Conservation (phyloP, 2,113 vertebrate species). For the Sapayoa aenigma region DNA sequence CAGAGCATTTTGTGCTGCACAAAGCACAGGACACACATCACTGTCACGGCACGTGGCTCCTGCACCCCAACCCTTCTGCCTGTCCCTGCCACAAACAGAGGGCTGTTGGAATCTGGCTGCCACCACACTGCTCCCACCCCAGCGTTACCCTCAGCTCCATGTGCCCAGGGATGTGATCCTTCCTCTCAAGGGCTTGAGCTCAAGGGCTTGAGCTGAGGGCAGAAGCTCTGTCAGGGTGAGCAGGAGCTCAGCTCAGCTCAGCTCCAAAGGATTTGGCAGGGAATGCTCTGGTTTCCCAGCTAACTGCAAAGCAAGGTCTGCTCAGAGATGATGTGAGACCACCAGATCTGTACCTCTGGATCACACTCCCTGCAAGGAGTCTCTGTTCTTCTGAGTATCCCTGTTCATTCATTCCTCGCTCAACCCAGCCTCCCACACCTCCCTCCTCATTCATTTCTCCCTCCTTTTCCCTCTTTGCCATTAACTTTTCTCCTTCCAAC, state of each 20-base stretch:
- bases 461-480: not conserved
- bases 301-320: not conserved
- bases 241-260: not conserved
- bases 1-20: not conserved
- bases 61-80: not conserved
- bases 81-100: no score
- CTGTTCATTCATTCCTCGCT: not conserved
- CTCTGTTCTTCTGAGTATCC: not conserved
- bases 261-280: not conserved
- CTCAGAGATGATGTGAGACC: not conserved
- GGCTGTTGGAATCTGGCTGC: not conserved
- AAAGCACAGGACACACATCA: not conserved
- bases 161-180: not conserved
- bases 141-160: not conserved
- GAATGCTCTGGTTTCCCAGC: not conserved
- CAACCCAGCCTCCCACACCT: not conserved
- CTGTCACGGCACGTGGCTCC: not conserved
- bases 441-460: not conserved
- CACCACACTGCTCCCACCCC: accelerated
- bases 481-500: not conserved
- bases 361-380: not conserved
- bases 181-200: accelerated
- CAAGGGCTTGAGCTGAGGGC: not conserved
- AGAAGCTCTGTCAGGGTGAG: not conserved
- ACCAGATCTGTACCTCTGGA: not conserved